Conservation (phyloP, 2,113 vertebrate species). For the Phycodurus eques region DNA sequence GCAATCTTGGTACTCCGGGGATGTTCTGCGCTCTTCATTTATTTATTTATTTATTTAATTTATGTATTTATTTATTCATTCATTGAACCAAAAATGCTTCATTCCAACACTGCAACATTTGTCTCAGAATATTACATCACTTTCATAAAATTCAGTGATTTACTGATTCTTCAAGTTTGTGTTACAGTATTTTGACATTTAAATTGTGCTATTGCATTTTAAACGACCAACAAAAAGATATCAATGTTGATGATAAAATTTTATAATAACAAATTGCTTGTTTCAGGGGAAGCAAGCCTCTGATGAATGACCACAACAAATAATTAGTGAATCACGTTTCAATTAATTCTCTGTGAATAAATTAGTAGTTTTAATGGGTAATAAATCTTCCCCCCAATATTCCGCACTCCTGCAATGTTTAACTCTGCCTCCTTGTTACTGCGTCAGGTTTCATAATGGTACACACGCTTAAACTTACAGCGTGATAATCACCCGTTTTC, state of each 20-base stretch:
- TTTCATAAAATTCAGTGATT: background rate
- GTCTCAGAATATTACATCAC: too few species aligned
- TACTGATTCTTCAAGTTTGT: background rate
- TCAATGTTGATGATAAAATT: background rate
- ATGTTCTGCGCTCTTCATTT: too few species aligned
- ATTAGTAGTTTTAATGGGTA: constrained; percentile 41
- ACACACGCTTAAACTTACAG: constrained; percentile 51
- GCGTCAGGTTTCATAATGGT: constrained; percentile 43
- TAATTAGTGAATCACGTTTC: constrained; percentile 36
- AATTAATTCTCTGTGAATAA: constrained; percentile 45
- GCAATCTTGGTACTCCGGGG: too few species aligned
- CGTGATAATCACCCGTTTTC: constrained; percentile 65
- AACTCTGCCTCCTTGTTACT: constrained; percentile 18
- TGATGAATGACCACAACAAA: constrained; percentile 37
- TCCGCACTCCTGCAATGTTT: constrained; percentile 1
- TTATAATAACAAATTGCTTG: background rate
- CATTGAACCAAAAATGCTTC: too few species aligned
- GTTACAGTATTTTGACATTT: background rate
- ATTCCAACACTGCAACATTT: too few species aligned
- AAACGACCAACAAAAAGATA: background rate
- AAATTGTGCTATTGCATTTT: background rate
- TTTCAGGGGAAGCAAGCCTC: constrained; percentile 12
- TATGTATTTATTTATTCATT: too few species aligned
- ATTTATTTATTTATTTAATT: too few species aligned
- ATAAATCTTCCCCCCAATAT: constrained; percentile 38